These are phyloP conservation scores for Pollimyrus isidori DNA, from an alignment of 2,113 vertebrate species.

Conservation along the genomic window DNA sequence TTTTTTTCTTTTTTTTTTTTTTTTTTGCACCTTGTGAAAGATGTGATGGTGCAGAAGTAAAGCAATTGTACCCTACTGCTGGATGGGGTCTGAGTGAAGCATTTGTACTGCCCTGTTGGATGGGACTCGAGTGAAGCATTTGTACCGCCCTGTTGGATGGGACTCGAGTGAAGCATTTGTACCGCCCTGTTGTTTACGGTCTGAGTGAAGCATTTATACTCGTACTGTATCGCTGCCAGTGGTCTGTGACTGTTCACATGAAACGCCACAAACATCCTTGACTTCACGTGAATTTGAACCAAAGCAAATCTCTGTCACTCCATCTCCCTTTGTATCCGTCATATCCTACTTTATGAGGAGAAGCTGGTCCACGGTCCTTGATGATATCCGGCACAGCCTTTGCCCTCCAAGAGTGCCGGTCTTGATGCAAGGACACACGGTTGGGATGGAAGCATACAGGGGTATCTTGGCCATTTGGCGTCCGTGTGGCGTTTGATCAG, in stretches of 20 bases:
- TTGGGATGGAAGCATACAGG: background rate
- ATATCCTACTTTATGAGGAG: background rate
- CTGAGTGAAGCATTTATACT: background rate
- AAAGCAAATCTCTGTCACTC: background rate
- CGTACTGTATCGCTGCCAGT: background rate
- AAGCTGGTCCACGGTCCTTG: background rate
- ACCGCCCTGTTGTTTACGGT: background rate
- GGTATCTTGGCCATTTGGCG: background rate
- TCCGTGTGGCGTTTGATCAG: background rate
- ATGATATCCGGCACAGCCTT: background rate
- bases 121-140: background rate
- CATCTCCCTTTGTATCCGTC: background rate
- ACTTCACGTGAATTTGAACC: background rate
- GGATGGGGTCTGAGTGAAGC: background rate
- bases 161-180: background rate
- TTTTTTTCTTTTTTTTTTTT: background rate
- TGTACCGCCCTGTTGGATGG: background rate
- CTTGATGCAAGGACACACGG: background rate
- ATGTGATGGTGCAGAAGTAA: background rate
- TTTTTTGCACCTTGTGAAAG: background rate
- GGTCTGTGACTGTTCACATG: background rate
- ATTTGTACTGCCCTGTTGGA: background rate
- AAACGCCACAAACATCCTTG: background rate
- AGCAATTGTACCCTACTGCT: background rate
- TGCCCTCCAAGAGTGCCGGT: background rate